A percentile compares a stretch with the other conserved stretches of the same genome.
phyloP scores from a whole-genome alignment of 1,140 invertebrate species.

The Aporrectodea caliginosa region DNA sequence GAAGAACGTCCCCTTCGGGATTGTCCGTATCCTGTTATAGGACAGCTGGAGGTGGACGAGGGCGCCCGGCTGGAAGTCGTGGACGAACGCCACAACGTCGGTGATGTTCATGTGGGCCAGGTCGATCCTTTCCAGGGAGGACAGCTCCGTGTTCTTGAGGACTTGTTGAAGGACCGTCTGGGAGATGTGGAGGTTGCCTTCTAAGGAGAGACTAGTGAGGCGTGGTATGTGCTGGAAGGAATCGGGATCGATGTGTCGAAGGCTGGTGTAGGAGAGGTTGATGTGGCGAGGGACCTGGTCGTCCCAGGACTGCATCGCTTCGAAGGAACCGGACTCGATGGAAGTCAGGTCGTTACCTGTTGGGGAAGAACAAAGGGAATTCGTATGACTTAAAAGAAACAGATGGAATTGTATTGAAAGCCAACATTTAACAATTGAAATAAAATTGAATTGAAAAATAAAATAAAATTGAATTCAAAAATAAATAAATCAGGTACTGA shows the following conservation, averaged over 20 bases:
- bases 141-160: constrained; percentile 35
- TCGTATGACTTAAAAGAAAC: too few relatives aligned
- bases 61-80: constrained; percentile 22
- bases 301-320: constrained; percentile 38
- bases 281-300: constrained; percentile 30
- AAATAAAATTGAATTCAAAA: too few relatives aligned
- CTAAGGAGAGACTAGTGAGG: constrained; percentile 37
- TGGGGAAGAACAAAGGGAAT: too few relatives aligned
- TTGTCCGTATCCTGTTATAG: constrained; percentile 18
- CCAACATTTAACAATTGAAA: too few relatives aligned
- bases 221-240: constrained; percentile 35
- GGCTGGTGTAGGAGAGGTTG: constrained; percentile 42
- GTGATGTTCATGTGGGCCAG: constrained; percentile 37
- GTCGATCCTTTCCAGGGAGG: constrained; percentile 33
- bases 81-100: constrained; percentile 20
- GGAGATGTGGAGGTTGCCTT: constrained; percentile 38
- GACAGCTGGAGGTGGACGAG: constrained; percentile 18
- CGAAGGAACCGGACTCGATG: constrained; percentile 38
- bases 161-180: constrained; percentile 32
- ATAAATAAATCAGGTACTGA: too few relatives aligned
- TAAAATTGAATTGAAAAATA: too few relatives aligned
- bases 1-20: constrained; percentile 27
- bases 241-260: constrained; percentile 35
- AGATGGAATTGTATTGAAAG: too few relatives aligned
- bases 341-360: constrained; percentile 23